Conservation (phyloP, 2,888 invertebrate species). For the Melinaea marsaeus region DNA sequence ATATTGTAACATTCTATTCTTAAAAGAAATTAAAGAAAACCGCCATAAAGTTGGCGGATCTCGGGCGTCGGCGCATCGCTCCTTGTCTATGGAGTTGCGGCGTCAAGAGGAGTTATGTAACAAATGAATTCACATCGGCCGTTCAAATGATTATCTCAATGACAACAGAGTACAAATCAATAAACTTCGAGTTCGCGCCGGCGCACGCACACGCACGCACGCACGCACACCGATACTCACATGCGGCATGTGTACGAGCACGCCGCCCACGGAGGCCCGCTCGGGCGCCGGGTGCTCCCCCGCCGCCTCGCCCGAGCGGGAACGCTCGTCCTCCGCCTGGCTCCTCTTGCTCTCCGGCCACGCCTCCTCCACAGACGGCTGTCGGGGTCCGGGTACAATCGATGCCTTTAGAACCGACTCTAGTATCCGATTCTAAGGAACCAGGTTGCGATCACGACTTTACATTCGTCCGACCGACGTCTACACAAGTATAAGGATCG, state of each 20-base stretch:
- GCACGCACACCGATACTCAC: slow-evolving; percentile 75
- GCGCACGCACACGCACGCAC: slow-evolving; percentile 15
- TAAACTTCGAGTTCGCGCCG: slow-evolving; percentile 15
- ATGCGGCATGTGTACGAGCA: slow-evolving; percentile 94
- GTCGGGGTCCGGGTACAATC: neutral
- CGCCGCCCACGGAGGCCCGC: slow-evolving; percentile 88
- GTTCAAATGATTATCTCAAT: no score
- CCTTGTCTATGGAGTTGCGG: no score
- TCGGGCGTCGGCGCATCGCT: no score
- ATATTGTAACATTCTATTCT: no score
- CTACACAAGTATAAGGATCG: no score
- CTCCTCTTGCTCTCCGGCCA: slow-evolving; percentile 74
- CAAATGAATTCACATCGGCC: no score
- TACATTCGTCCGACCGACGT: no score
- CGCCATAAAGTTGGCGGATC: no score
- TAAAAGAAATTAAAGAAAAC: no score
- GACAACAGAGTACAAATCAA: neutral
- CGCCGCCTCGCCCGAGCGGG: slow-evolving; percentile 51
- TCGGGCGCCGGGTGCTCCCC: slow-evolving; percentile 71
- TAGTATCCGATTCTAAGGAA: no score
- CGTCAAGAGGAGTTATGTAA: no score
- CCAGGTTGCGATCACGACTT: no score
- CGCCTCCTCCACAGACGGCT: slow-evolving; percentile 79
- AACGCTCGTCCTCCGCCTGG: slow-evolving; percentile 81
- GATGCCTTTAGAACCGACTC: neutral